Base-by-base conservation (phyloP, 1,140 invertebrate genomes). In the Phocides pigmalion region DNA sequence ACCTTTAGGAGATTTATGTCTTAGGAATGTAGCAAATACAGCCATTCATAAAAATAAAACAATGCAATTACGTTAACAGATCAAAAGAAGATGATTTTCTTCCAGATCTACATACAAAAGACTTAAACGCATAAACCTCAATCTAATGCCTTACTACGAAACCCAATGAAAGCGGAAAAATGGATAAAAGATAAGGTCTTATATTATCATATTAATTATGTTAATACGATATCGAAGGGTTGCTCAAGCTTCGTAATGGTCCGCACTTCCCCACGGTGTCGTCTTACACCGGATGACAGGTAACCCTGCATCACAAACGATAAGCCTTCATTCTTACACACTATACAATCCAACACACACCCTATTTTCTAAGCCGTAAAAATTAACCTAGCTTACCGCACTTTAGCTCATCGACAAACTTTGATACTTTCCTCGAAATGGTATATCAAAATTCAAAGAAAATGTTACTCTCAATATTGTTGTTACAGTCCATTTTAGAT, bases 241-340 rank as follows among this genome's bases (percentile, higher is more conserved):
- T 78, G 70, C 42, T 76, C 75, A 74, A 71, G 68, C 66, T 66
- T 67, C 66, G 74, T 82, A 81, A 80, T 76, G 69, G 70, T 73
- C 67, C 70, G 66, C 71, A 79, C 74, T 85, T 87, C 87, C 87
- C 84, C 87, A 86, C 84, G 84, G 77, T 86, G 79, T 90, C 81
- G 71, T 16, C 70, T 90, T 90, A 86, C 87, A 86, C 87, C 85
- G 87, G 87, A 89, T 88, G 80, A 74, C 76, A 81, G 72, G 76
- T 81, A 80, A 81, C 77, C 76, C 81, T 82, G 77, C 76, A 76
- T 67, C 68, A 64, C 66, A 72, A 76, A 65, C 65, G 67, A 80
- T 76, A 84, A 82, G 68, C 70, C 72, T 66, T 41, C 39, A 61
- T 39, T 16, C 16, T 11, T n/a, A 12, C 44, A 39, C 15, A 50